Evolutionary conservation across 2,888 invertebrate species (phyloP).

Genomic region (Agrochola litura): DNA sequence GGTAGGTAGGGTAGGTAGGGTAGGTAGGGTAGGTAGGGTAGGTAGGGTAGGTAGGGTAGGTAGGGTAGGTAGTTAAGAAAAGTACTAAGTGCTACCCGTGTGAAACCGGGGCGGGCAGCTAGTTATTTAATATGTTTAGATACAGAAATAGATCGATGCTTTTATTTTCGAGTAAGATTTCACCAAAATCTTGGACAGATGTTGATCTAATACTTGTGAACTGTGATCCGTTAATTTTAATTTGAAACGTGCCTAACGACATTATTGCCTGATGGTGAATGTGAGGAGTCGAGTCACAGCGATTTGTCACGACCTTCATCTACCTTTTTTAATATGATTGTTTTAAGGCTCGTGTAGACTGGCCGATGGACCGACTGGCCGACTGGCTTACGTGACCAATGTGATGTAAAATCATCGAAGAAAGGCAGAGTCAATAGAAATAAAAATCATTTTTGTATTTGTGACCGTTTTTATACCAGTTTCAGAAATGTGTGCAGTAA

Average conservation of each 20-base stretch:
- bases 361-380: no score
- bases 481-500: background rate
- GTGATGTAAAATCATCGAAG: no score
- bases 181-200: background rate
- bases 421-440: background rate
- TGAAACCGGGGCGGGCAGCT: no score
- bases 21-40: no score
- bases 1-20: no score
- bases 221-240: background rate
- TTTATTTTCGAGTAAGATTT: slow-evolving; percentile 1
- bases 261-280: background rate
- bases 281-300: background rate
- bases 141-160: background rate
- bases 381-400: no score
- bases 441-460: background rate
- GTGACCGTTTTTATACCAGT: background rate
- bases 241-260: slow-evolving; percentile 18
- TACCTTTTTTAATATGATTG: background rate
- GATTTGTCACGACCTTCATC: slow-evolving; percentile 31
- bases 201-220: background rate
- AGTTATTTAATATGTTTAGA: background rate
- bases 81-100: no score
- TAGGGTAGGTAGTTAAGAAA: no score
- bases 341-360: no score
- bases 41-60: no score